A percentile compares a stretch with the other conserved stretches of the same genome.
phyloP scores from a whole-genome alignment of 2,113 vertebrate species.

The Axis porcinus region DNA sequence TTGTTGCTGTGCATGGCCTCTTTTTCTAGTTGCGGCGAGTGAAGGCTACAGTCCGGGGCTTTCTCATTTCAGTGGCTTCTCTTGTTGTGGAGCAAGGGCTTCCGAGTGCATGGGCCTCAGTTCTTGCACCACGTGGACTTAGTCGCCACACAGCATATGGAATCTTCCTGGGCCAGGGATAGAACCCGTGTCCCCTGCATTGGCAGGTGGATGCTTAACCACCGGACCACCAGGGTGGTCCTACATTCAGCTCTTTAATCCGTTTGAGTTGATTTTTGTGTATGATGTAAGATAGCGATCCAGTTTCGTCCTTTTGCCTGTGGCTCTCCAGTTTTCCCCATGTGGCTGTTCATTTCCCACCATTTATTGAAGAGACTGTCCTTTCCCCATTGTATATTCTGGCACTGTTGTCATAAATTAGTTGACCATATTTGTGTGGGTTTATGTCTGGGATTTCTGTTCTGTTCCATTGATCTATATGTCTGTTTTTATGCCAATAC shows the following conservation, averaged over 20 bases:
- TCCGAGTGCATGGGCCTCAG: fast-evolving
- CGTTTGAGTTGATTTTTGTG: background rate
- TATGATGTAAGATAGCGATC: background rate
- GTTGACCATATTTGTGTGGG: background rate
- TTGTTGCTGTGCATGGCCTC: background rate
- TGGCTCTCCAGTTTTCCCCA: background rate
- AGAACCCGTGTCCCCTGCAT: background rate
- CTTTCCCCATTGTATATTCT: background rate
- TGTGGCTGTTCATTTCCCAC: background rate
- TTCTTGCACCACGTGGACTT: background rate
- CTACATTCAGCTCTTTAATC: background rate
- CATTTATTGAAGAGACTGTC: background rate
- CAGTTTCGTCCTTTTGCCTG: background rate
- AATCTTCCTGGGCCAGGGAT: background rate
- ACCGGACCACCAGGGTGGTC: background rate
- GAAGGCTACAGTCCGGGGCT: background rate
- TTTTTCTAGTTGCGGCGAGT: background rate
- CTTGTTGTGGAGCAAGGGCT: background rate
- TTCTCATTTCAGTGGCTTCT: background rate
- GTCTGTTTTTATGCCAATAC: background rate
- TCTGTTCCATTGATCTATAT: background rate
- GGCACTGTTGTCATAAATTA: background rate
- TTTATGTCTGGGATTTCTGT: background rate
- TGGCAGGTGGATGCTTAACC: background rate
- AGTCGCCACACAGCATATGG: background rate